Base-by-base conservation (phyloP, 2,888 invertebrate species). In the Stenoptilia bipunctidactyla region DNA sequence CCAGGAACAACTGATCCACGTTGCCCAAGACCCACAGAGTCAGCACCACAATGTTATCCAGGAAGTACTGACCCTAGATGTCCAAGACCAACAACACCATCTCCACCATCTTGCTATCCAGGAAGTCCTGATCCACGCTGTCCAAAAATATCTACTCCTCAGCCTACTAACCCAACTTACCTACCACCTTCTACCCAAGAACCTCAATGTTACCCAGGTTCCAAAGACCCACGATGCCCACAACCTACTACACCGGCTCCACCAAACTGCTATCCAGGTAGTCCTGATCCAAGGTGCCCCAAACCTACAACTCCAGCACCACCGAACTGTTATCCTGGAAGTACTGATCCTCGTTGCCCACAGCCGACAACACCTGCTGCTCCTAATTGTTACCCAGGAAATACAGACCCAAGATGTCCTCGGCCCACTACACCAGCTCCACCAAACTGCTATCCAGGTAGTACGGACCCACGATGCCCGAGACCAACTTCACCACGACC, bases 61-160 rank as follows among this genome's bases (percentile, higher is more conserved):
- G 61, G 61, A 2, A 53, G 51, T 2, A 55, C 44, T 1, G 73
- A 74, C 41, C 66, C 72, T 0, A 51, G 67, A 20, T 69, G 61
- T 12, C 46, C 63, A 27, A 25, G 15, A 68, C 46, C 61, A 58
- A 12, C 45, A 56, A 52, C 40, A 41, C 48, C 51, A 13, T 36
- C 48, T 10, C 25, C 46, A n/a, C 51, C 55, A 15, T 41, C 38
- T 2, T 54, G 53, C 20, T 58, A 49, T 40, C 51, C 53, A 2
- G 54, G 55, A 1, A 45, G 44, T 13, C 45, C 49, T 12, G 54
- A 54, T 35, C 40, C 50, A 0, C 13, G 48, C 0, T 55, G 55
- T 9, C 53, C 55, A 0, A 34, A 38, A 34, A 51, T 51, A 1
- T 46, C 50, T 3, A 52, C 52, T 1, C 47, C 50, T 3, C 36